Evolutionary conservation across 2,888 invertebrate genomes (phyloP), one percentile per base, ranked within the genome.

Genomic region (Sympetrum striolatum): DNA sequence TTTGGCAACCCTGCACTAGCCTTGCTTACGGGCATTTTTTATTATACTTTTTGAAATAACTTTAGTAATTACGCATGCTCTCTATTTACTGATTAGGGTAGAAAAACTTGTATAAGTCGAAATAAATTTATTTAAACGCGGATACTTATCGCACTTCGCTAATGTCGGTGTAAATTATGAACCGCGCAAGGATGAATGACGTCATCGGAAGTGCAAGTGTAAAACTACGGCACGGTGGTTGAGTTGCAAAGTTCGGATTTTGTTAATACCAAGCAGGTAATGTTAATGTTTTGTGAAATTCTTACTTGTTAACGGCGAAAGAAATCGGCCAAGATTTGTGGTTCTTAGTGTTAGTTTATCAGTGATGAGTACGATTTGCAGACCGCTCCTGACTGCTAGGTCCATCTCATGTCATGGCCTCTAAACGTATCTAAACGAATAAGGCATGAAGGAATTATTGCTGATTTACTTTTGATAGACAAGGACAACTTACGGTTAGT

Each of bases 161-260:
- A 86, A 86, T 86, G 60, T 86, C 86, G 86, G 60, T 86, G 86
- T 86, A 86, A 86, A 86, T 86, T 86, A 86, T 86, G 58, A 86
- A 86, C 86, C 86, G 86, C 86, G 86, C 86, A 91, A 90, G 90
- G 90, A 91, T 91, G 91, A 91, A 91, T 91, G 92, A 92, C 92
- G 92, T 92, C 91, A 92, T 91, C 91, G 91, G 92, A 92, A 92
- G 91, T 92, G 91, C 91, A 91, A 90, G 91, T 91, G 91, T 91
- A 91, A 86, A 86, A 64, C 86, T 86, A 86, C 86, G 86, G 86
- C 37, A 60, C 60, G 37, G 86, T 86, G 86, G 60, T 37, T 60
- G 22, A 64, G 86, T 86, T 86, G 86, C 86, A 64, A 60, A 86
- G 86, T 86, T 86, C 60, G 22, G 86, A 60, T 86, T 86, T 58